phyloP scores from a whole-genome alignment of 2,113 vertebrate species.

The Shinisaurus crocodilurus region DNA sequence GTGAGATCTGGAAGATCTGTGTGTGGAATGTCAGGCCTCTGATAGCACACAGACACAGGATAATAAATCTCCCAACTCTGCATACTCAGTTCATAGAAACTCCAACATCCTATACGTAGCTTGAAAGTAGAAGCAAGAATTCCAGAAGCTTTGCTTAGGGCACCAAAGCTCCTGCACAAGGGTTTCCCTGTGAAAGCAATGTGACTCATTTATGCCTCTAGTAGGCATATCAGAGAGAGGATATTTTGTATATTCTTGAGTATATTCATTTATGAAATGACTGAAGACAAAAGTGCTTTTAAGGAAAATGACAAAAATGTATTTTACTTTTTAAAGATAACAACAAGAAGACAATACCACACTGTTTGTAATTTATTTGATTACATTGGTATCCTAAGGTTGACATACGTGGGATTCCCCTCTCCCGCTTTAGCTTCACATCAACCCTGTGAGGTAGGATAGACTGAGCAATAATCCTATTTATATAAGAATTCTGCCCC shows the following conservation, averaged over 20 bases:
- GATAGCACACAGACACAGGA: too few species aligned
- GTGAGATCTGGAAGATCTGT: too few species aligned
- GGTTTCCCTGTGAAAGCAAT: neutral
- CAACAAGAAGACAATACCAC: neutral
- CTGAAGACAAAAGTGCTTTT: neutral
- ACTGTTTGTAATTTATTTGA: neutral
- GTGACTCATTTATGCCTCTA: neutral
- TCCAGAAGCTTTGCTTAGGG: conserved; percentile 3
- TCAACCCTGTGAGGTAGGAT: neutral
- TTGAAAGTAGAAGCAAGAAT: conserved; percentile 1
- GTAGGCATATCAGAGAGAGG: neutral
- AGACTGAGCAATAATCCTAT: neutral
- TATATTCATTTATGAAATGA: neutral
- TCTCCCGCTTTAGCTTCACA: neutral
- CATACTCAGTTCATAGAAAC: too few species aligned
- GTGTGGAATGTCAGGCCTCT: too few species aligned
- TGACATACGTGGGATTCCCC: too few species aligned
- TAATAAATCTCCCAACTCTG: too few species aligned
- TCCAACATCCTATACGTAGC: neutral
- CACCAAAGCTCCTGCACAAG: neutral
- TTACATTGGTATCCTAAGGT: neutral
- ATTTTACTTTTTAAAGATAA: neutral
- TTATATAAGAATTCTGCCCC: neutral
- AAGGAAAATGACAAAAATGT: neutral
- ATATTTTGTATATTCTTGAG: neutral